Evolutionary conservation across 2,888 invertebrate genomes (phyloP).

Genomic region (Leptopilina drosophilae): DNA sequence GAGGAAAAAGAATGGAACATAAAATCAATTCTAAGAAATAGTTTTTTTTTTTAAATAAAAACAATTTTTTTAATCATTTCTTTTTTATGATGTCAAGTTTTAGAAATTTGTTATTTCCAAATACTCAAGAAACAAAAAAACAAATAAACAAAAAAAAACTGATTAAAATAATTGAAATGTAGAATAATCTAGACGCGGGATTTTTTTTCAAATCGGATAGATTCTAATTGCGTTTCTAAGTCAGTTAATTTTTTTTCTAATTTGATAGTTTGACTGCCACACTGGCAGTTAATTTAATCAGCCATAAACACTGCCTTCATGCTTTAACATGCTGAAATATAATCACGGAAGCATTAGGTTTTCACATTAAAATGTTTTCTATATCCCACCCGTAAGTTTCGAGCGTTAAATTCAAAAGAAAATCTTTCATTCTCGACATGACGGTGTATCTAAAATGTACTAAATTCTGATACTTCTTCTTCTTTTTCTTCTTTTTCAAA

Average conservation of each 20-base stretch:
- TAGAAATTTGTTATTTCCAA: too few relatives aligned
- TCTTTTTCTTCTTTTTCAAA: too few relatives aligned
- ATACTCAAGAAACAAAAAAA: too few relatives aligned
- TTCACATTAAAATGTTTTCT: conserved; percentile 14
- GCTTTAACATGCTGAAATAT: conserved; percentile 22
- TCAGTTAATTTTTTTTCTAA: conserved; percentile 23
- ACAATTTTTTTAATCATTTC: too few relatives aligned
- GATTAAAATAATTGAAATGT: too few relatives aligned
- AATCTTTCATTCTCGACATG: background rate
- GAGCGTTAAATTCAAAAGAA: background rate
- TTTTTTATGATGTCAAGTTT: too few relatives aligned
- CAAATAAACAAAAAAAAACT: too few relatives aligned
- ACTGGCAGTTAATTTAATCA: conserved; percentile 35
- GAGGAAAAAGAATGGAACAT: too few relatives aligned
- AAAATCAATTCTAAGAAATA: too few relatives aligned
- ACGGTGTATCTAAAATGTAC: background rate
- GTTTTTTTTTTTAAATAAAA: too few relatives aligned
- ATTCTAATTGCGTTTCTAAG: conserved; percentile 24
- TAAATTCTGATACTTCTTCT: background rate
- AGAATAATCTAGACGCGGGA: too few relatives aligned
- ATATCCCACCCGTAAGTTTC: background rate
- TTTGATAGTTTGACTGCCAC: conserved; percentile 28
- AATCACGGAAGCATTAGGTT: conserved; percentile 13
- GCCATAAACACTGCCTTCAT: conserved; percentile 23
- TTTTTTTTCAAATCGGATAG: background rate